Conservation (phyloP, 2,888 invertebrate genomes). For the Falcaria lacertinaria region DNA sequence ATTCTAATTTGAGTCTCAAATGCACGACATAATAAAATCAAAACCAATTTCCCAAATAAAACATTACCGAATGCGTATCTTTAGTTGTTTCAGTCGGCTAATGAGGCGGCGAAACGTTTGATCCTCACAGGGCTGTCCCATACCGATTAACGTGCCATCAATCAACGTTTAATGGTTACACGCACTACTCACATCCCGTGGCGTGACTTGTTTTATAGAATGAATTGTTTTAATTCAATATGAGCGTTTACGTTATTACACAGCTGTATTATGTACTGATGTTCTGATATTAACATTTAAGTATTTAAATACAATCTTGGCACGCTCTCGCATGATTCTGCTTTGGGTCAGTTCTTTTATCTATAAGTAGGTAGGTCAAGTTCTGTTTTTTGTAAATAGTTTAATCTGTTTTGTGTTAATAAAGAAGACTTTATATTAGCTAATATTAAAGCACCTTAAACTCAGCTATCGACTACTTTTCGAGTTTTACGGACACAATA, state of each 20-base stretch:
- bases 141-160: conserved; percentile 42
- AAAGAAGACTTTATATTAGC: no score
- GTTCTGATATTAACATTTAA: neutral
- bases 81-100: conserved; percentile 32
- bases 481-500: no score
- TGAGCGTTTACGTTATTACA: neutral
- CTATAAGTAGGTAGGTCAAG: no score
- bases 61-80: conserved; percentile 7
- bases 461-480: no score
- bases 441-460: no score
- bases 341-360: no score
- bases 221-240: neutral
- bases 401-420: no score
- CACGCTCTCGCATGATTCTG: no score
- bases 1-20: neutral
- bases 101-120: conserved; percentile 51
- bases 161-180: conserved; percentile 48
- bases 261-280: neutral
- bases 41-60: neutral
- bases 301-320: no score
- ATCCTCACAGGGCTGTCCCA: conserved; percentile 43
- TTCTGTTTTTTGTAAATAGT: no score
- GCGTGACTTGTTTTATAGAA: conserved; percentile 20
- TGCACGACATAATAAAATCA: neutral
- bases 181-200: conserved; percentile 21